Percentiles rank a stretch among this genome's conserved stretches.
phyloP scores from a whole-genome alignment of 2,888 invertebrate species.

The Diploptera punctata region DNA sequence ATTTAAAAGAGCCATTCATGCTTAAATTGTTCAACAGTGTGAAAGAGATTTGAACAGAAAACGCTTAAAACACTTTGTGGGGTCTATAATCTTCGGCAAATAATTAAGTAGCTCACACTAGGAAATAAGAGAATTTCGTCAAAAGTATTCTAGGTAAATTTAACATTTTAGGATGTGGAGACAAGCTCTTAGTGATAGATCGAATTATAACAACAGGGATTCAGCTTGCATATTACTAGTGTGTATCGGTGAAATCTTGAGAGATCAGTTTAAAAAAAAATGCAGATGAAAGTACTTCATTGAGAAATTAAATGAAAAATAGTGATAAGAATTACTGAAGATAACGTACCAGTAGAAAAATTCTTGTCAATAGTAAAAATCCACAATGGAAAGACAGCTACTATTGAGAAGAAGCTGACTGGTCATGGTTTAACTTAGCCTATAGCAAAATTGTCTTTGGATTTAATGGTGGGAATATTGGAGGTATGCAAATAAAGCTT shows the following conservation, averaged over 20 bases:
- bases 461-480: constrained; percentile 7
- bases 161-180: background rate
- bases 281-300: too few species aligned
- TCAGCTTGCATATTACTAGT: background rate
- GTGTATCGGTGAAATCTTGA: background rate
- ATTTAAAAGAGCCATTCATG: background rate
- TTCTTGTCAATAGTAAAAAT: background rate
- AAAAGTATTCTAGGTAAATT: background rate
- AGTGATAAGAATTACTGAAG: background rate
- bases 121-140: background rate
- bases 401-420: background rate
- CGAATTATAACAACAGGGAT: constrained; percentile 3
- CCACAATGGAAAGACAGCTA: background rate
- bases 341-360: background rate
- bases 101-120: background rate
- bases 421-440: background rate
- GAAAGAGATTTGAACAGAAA: background rate
- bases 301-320: constrained; percentile 29
- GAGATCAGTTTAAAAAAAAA: background rate
- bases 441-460: background rate
- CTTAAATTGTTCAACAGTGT: background rate
- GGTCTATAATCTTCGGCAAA: background rate
- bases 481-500: background rate
- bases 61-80: background rate
- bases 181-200: too few species aligned